A percentile compares a stretch with the other conserved stretches of the same genome.
phyloP scores from a whole-genome alignment of 2,888 invertebrate species.

The Strigamia transsilvanica region DNA sequence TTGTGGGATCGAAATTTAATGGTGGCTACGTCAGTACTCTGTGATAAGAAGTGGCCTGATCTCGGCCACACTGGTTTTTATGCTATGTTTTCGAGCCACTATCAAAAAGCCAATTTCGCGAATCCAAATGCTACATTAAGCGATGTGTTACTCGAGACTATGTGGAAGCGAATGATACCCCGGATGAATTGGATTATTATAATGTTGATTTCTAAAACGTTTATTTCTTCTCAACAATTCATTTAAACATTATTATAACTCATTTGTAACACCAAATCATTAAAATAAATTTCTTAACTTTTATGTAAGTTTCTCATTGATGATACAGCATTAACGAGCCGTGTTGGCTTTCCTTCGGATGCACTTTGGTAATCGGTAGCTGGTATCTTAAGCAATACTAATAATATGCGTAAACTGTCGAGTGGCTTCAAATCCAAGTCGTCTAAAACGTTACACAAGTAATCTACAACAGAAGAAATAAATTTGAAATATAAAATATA shows the following conservation, averaged over 20 bases:
- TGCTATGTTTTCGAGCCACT: not conserved
- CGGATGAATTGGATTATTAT: not conserved
- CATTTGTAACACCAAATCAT: no score
- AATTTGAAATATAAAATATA: not conserved
- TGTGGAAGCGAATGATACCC: not conserved
- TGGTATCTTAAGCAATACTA: constrained; percentile 73
- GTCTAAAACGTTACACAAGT: constrained; percentile 81
- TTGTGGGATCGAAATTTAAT: not conserved
- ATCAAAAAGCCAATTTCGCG: not conserved
- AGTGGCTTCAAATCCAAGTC: constrained; percentile 79
- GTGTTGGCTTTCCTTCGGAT: constrained; percentile 74
- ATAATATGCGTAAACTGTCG: constrained; percentile 74
- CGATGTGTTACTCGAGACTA: not conserved
- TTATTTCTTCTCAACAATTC: no score
- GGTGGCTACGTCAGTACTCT: not conserved
- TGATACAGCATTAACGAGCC: constrained; percentile 77
- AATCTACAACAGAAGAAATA: constrained; percentile 68
- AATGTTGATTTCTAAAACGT: not conserved
- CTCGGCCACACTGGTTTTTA: not conserved
- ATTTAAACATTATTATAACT: no score
- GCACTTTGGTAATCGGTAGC: constrained; percentile 74
- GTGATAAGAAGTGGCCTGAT: not conserved
- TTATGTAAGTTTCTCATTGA: constrained; percentile 76
- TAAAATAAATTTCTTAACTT: not conserved
- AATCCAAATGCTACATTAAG: not conserved